Base-by-base conservation (phyloP, 2,888 invertebrate genomes). In the Caenorhabditis macrosperma region DNA sequence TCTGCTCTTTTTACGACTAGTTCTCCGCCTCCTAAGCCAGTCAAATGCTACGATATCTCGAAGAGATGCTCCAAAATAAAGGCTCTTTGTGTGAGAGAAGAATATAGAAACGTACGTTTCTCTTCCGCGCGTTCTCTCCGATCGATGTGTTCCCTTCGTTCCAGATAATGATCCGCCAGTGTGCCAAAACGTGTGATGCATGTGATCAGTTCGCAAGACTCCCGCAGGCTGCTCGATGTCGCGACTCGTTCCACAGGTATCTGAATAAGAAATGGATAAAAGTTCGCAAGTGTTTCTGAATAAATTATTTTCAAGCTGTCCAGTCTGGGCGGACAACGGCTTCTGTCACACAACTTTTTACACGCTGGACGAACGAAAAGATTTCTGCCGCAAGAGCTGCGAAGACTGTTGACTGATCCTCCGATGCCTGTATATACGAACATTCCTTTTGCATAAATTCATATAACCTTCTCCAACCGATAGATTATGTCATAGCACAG, bases 81-180 rank as follows among this genome's bases (percentile, higher is more conserved):
- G 35, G 50, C 38, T 10, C 46, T 80, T 5, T 80, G 80, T 22
- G 52, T 24, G 0, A 15, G 48, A 17, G n/a, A 30, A 1, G 46
- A 52, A 10, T 80, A 80, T 48, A 38, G 68, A 41, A 26, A n/a
- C 52, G 79, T 79, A 17, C 48, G 78, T 67, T 41, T 48, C 35
- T 50, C 12, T 24, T 33, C 33, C 15, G 12, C n/a, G n/a, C 33
- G 17, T 26, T 66, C 35, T 44, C 44, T 50, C 12, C 15, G 12
- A 15, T 33, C 30, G 5, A n/a, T n/a, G n/a, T n/a, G n/a, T 2
- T 22, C 48, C 12, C 20, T 59, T 55, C 15, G 5, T 71, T 71
- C 5, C 61, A 81, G 81, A 76, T 81, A 63, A 81, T 81, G 81
- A 44, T 81, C 60, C 60, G 66, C 10, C 33, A 57, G 38, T 81